These are phyloP conservation scores for Origma solitaria DNA, from an alignment of 2,113 vertebrate genomes.

Conservation along the genomic window DNA sequence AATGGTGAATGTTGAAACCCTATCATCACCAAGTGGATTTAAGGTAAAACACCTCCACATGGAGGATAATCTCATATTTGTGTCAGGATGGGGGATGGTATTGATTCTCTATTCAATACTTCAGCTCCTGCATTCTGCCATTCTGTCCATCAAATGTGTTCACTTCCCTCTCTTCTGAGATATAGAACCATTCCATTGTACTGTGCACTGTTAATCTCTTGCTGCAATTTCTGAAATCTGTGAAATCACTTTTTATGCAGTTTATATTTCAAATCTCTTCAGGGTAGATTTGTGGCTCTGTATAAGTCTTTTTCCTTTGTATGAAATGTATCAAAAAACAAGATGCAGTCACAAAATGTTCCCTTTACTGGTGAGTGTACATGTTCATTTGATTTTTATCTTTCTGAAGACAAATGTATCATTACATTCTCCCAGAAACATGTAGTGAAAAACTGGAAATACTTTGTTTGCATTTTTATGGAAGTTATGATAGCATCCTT, in stretches of 20 bases:
- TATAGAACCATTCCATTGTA: constrained; percentile 34
- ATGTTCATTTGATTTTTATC: constrained; percentile 5
- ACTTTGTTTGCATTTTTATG: not conserved
- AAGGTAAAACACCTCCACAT: not conserved
- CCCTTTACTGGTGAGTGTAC: not conserved
- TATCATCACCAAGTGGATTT: not conserved
- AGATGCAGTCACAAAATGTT: constrained; percentile 2
- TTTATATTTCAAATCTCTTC: constrained; percentile 9
- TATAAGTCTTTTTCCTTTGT: not conserved
- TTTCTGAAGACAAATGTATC: not conserved
- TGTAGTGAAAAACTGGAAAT: not conserved
- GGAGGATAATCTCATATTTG: not conserved
- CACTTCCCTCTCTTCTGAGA: constrained; percentile 32
- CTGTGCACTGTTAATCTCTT: constrained; percentile 26
- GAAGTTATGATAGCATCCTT: not conserved
- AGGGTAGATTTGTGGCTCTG: not conserved
- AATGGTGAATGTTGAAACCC: not conserved
- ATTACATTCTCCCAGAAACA: not conserved
- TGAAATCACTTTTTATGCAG: constrained; percentile 37
- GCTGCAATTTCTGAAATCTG: constrained; percentile 20
- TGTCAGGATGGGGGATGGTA: not conserved
- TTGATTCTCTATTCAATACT: not conserved
- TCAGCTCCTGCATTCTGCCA: not conserved
- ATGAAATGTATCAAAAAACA: not conserved
- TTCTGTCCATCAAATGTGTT: not conserved